phyloP scores from a whole-genome alignment of 2,113 vertebrate species.

The Leucoraja erinaceus region DNA sequence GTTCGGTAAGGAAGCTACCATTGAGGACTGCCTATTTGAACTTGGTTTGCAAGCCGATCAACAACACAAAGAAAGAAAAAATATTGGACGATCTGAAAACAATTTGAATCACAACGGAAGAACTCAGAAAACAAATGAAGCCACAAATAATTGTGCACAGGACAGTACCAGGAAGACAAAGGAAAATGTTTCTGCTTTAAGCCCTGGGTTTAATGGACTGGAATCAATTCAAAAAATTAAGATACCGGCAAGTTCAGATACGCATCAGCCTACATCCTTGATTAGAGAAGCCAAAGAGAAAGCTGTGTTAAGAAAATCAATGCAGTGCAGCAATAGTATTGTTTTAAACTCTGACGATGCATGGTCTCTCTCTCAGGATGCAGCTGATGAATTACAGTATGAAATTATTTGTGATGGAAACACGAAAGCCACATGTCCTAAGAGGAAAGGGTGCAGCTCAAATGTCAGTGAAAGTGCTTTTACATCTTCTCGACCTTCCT shows the following conservation, averaged over 20 bases:
- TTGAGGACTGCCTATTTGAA: slow-evolving; percentile 1
- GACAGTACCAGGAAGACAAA: background rate
- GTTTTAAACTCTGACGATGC: background rate
- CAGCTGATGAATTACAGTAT: background rate
- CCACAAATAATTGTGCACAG: background rate
- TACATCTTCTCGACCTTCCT: background rate
- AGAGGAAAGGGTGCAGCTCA: background rate
- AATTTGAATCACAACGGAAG: background rate
- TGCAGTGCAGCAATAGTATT: background rate
- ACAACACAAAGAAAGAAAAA: slow-evolving; percentile 32
- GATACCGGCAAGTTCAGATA: background rate
- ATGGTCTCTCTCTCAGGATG: background rate
- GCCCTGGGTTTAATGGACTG: background rate
- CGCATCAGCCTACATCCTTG: background rate
- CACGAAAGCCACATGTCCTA: background rate
- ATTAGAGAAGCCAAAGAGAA: slow-evolving; percentile 7
- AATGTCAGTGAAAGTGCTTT: slow-evolving; percentile 19
- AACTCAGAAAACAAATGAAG: background rate
- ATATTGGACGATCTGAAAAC: background rate
- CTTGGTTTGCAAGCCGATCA: background rate
- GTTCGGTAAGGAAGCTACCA: slow-evolving; percentile 42
- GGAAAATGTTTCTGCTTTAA: background rate
- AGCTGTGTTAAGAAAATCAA: background rate
- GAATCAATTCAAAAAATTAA: background rate
- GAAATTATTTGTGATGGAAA: background rate